Evolutionary conservation across 2,797 vertebrate species (phyloP).

Genomic region (Peromyscus attwateri): DNA sequence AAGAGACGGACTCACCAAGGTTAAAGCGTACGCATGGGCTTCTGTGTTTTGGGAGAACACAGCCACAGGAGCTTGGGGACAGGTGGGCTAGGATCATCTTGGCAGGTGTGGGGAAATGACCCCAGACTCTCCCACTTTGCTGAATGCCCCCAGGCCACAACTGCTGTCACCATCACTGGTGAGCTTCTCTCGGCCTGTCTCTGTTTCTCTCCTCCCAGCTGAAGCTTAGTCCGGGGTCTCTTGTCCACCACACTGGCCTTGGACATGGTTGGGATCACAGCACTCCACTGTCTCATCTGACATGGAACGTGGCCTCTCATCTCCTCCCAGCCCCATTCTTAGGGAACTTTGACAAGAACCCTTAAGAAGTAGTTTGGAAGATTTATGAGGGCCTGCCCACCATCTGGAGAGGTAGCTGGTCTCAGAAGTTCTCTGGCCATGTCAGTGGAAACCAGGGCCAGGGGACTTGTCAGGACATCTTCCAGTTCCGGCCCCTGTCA

Average conservation of each 20-base stretch:
- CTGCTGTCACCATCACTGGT: background rate
- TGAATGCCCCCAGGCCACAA: background rate
- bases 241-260: rapidly evolving
- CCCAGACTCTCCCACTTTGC: rapidly evolving
- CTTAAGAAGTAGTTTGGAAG: background rate
- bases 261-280: rapidly evolving
- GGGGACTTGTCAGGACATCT: rapidly evolving
- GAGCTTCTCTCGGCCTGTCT: rapidly evolving
- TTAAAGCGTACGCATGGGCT: rapidly evolving
- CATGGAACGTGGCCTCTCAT: rapidly evolving
- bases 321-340: background rate
- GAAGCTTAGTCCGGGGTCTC: rapidly evolving
- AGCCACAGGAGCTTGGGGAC: background rate
- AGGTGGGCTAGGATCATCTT: rapidly evolving
- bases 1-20: background rate
- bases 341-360: background rate
- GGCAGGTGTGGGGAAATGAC: rapidly evolving
- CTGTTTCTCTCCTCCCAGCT: background rate
- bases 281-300: background rate
- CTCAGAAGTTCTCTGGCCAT: no score
- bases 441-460: rapidly evolving
- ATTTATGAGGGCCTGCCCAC: background rate
- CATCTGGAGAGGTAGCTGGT: background rate
- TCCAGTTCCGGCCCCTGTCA: rapidly evolving
- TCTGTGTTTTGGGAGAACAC: background rate